Evolutionary conservation across 2,113 vertebrate genomes (phyloP), one percentile per base, ranked within the genome.

Genomic region (Hoplias malabaricus): DNA sequence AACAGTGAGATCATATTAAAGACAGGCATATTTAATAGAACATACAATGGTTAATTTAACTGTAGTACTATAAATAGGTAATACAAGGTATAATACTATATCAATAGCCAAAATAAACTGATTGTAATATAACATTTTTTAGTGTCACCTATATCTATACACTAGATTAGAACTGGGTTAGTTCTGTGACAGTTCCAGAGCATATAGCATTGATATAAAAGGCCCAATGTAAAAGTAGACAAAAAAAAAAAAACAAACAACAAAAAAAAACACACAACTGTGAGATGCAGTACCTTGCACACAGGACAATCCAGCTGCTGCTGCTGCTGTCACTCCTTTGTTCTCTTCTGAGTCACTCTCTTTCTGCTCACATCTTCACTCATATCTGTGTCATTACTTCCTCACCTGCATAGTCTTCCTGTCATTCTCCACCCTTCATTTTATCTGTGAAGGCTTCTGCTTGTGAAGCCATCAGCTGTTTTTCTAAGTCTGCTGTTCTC

Each of bases 321-420:
- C 38, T 73, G 0, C 71, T 59, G 48, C 76, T 83, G 79, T 77
- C 40, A 38, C 54, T 10, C 38, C 69, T 21, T 36, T 59, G 69
- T 50, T 79, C 69, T 69, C 40, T 11, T 66, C 56, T 50, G 33
- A 42, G 33, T 10, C 16, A 19, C 42, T 1, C 43, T 31, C 27
- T 69, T n/a, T n/a, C n/a, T n/a, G n/a, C 43, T 46, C 8, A 33
- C 13, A 40, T 31, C 23, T 46, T 14, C 9, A 71, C 50, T 72
- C 21, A 63, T 43, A 25, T 75, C 11, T 53, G 40, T 61, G 56
- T 66, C 86, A 90, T 59, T 66, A 12, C 91, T 90, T 91, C 88
- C 87, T 89, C 84, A 85, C 82, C 85, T 88, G 85, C 33, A 82
- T 71, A 79, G 42, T 40, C 81, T 87, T 70, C 70, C 80, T 82